A percentile compares a stretch with the other conserved stretches of the same genome.
These are phyloP conservation scores for Scelioninae gen. 2 DNA, from an alignment of 2,888 invertebrate species.

Conservation along the genomic window DNA sequence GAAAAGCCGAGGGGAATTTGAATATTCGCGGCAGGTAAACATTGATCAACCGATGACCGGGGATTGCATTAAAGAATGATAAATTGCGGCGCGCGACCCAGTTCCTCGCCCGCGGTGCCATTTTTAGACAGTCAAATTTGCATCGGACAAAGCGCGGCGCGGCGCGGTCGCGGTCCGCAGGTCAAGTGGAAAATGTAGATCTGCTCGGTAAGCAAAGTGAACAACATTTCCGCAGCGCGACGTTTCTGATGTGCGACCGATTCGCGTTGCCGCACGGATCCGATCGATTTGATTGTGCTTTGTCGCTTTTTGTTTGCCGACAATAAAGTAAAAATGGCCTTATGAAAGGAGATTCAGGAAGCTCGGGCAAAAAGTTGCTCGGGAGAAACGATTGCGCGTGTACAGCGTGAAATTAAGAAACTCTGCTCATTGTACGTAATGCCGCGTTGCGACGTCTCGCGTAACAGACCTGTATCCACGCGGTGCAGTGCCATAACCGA, in stretches of 20 bases:
- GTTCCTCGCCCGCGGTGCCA: conserved; percentile 7
- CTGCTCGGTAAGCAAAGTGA: conserved; percentile 65
- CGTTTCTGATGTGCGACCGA: no score
- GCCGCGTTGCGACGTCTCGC: not conserved
- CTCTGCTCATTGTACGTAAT: conserved; percentile 4
- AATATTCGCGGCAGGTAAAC: no score
- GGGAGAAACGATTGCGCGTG: no score
- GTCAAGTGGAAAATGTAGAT: conserved; percentile 63
- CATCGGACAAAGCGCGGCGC: conserved; percentile 23
- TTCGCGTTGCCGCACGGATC: no score
- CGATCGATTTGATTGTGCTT: conserved; percentile 24
- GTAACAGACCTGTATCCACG: no score
- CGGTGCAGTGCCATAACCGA: no score
- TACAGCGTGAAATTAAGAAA: conserved; percentile 15
- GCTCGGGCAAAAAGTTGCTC: conserved; percentile 23
- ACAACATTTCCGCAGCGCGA: conserved; percentile 62
- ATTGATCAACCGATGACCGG: no score
- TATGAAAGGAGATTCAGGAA: conserved; percentile 32
- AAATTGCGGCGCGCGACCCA: conserved; percentile 4
- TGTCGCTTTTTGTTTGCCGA: no score
- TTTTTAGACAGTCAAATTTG: conserved; percentile 27
- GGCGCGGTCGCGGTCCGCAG: conserved; percentile 61
- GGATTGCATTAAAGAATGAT: no score
- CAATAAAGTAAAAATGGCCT: no score
- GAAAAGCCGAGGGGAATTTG: no score